Evolutionary conservation across 1,140 invertebrate genomes (phyloP).

Genomic region (Philotrypesis tridentata): DNA sequence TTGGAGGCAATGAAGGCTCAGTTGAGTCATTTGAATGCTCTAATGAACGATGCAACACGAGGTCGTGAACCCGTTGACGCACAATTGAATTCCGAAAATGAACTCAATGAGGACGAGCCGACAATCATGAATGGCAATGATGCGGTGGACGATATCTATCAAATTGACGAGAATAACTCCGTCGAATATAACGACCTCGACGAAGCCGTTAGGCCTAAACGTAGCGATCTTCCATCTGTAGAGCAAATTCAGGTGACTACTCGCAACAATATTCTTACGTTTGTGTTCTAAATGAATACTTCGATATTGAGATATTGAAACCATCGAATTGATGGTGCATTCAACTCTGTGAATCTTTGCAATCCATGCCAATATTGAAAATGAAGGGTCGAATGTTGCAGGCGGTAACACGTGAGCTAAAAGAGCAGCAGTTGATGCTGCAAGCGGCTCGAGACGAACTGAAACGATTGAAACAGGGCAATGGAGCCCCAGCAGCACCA

Average conservation of each 20-base stretch:
- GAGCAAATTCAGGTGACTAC: slow-evolving; percentile 62
- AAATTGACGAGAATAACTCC: slow-evolving; percentile 51
- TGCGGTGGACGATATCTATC: slow-evolving; percentile 2
- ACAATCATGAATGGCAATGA: slow-evolving; percentile 32
- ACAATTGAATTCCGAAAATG: slow-evolving; percentile 54
- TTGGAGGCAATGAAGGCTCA: slow-evolving; percentile 68
- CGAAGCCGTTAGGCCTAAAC: not conserved
- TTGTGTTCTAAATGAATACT: not conserved
- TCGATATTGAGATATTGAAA: not conserved
- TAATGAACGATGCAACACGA: slow-evolving; percentile 65
- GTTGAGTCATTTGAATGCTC: slow-evolving; percentile 65
- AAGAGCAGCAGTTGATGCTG: slow-evolving; percentile 65
- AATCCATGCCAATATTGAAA: not conserved
- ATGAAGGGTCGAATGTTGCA: slow-evolving; percentile 42
- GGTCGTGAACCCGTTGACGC: slow-evolving; percentile 54
- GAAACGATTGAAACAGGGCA: slow-evolving; percentile 63
- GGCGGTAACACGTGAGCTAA: slow-evolving; percentile 66
- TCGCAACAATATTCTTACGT: not conserved
- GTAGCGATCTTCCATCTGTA: slow-evolving; percentile 52
- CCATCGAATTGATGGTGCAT: not conserved
- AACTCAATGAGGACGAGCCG: slow-evolving; percentile 56
- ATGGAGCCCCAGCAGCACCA: not conserved
- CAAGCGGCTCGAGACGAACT: slow-evolving; percentile 65
- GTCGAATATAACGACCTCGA: slow-evolving; percentile 1
- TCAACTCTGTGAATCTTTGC: not conserved